Conservation (phyloP, 1,140 invertebrate species). For the Aradophagus sp. region DNA sequence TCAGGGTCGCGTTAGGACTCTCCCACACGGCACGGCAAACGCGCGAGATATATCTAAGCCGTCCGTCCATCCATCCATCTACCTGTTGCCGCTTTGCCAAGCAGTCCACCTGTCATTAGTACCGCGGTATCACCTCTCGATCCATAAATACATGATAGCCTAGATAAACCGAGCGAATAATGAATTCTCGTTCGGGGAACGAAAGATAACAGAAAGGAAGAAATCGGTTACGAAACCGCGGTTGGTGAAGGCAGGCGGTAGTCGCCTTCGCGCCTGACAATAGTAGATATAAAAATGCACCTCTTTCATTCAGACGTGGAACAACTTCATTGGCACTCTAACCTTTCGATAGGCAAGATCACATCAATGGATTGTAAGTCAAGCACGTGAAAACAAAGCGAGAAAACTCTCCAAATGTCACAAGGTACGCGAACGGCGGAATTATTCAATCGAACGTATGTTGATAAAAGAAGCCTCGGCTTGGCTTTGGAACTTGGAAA, state of each 20-base stretch:
- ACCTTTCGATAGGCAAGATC: constrained; percentile 57
- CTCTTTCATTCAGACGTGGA: constrained; percentile 50
- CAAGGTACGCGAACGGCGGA: too few species aligned
- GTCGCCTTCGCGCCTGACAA: constrained; percentile 47
- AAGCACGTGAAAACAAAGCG: constrained; percentile 43
- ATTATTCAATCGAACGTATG: too few species aligned
- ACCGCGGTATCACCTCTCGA: constrained; percentile 45
- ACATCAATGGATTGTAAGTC: constrained; percentile 50
- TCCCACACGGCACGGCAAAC: constrained; percentile 41
- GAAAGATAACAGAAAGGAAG: constrained; percentile 54
- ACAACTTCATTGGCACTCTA: constrained; percentile 58
- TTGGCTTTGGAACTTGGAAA: too few species aligned
- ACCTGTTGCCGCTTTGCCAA: constrained; percentile 44
- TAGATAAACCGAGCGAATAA: constrained; percentile 44
- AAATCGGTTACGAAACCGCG: constrained; percentile 42
- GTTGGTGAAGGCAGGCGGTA: constrained; percentile 50
- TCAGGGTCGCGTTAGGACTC: constrained; percentile 57
- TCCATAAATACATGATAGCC: constrained; percentile 56
- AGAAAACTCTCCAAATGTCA: constrained; percentile 51
- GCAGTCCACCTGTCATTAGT: constrained; percentile 55
- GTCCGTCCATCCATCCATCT: constrained; percentile 51
- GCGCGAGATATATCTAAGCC: constrained; percentile 44
- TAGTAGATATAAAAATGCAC: constrained; percentile 57
- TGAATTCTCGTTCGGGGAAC: constrained; percentile 41
- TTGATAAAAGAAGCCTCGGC: too few species aligned